Percentiles rank a stretch among this genome's conserved stretches.
Evolutionary conservation across 35 echinoderm and acorn worm species (phyloP).

Genomic region (Apostichopus californicus): DNA sequence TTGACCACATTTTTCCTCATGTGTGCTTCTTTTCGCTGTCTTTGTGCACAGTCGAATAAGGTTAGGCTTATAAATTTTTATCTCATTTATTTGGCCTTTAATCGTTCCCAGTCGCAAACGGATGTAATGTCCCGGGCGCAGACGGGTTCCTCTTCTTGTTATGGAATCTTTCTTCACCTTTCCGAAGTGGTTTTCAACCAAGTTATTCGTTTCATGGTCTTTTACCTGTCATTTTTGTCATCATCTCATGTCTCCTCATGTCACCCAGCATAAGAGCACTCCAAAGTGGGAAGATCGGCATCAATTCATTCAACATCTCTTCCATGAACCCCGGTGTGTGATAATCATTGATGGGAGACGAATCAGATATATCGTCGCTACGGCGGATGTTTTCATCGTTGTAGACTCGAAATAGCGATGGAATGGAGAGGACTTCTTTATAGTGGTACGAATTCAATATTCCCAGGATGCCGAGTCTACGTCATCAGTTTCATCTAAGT

Average conservation of each 20-base stretch:
- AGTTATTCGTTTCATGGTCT: not conserved
- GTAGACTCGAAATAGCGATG: not conserved
- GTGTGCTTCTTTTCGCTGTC: not conserved
- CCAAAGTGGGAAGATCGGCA: conserved; percentile 29
- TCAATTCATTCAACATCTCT: not conserved
- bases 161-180: conserved; percentile 27
- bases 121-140: no score
- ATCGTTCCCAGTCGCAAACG: no score
- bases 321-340: not conserved
- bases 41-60: not conserved
- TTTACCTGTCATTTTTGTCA: no score
- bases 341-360: no score
- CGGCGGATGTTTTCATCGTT: not conserved
- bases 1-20: not conserved
- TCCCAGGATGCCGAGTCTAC: not conserved
- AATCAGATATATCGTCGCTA: no score
- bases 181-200: conserved; percentile 31
- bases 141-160: no score
- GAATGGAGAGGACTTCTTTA: not conserved
- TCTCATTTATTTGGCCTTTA: conserved; percentile 2
- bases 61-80: not conserved
- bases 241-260: not conserved
- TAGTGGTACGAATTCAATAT: not conserved
- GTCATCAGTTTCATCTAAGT: not conserved
- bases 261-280: conserved; percentile 27